A percentile compares a stretch with the other conserved stretches of the same genome.
Conservation (phyloP, 2,888 invertebrate species). For the Euplexia lucipara region DNA sequence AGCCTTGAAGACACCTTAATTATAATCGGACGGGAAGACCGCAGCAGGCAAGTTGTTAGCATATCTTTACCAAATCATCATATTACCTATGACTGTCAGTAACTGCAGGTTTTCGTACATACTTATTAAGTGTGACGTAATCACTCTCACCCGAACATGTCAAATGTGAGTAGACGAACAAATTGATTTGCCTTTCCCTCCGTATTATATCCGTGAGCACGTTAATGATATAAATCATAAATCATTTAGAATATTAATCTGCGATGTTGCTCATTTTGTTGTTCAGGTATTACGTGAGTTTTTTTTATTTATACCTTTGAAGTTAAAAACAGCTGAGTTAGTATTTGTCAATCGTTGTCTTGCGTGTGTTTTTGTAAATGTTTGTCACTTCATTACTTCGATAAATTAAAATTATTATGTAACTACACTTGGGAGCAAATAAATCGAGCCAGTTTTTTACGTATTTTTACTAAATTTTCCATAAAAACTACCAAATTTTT, state of each 20-base stretch:
- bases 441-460: no score
- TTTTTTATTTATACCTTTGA: neutral
- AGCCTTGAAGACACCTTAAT: no score
- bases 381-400: neutral
- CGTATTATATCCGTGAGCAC: conserved; percentile 11
- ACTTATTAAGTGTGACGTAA: conserved; percentile 38
- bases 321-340: neutral
- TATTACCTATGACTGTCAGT: conserved; percentile 22
- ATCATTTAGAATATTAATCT: conserved; percentile 38
- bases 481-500: no score
- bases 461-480: no score
- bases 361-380: neutral
- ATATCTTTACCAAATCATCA: conserved; percentile 39
- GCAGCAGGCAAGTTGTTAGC: no score
- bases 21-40: no score
- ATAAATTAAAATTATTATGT: neutral
- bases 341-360: neutral
- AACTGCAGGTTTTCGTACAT: conserved; percentile 7
- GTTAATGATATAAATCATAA: conserved; percentile 39
- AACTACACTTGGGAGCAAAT: no score
- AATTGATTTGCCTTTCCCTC: conserved; percentile 57
- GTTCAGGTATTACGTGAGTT: conserved; percentile 17
- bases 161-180: conserved; percentile 41
- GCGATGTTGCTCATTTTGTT: conserved; percentile 23
- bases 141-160: conserved; percentile 49